Base-by-base conservation (phyloP, 2,113 vertebrate species). In the Dromiciops gliroides region DNA sequence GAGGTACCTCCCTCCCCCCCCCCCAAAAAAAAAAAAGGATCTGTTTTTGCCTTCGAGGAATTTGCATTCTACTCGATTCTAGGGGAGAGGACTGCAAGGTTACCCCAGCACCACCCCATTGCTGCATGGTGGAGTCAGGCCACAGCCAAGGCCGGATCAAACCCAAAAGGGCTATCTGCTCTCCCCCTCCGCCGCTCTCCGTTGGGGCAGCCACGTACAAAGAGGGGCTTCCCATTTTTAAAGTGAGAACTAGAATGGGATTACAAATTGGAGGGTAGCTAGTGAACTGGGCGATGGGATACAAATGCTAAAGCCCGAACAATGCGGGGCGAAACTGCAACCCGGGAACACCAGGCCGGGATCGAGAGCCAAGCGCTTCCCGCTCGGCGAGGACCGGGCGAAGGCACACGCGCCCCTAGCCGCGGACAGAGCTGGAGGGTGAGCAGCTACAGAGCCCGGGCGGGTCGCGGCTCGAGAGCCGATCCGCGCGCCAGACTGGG, bases 401-500 rank as follows among this genome's bases (percentile, higher is more conserved):
- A 19, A n/a, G 31, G 60, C 14, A n/a, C 22, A 6, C 60, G n/a
- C 37, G 60, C 60, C 60, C 14, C 51, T 24, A 8, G 47, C 22
- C 23, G 89, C 89, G 23, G 11, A 10, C 44, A 4, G 47, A 2
- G 44, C 22, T 8, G 14, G 47, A 23, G 91, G 53, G 26, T 10
- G 37, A 51, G 90, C 95, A 94, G 50, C 60, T 53, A 56, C 37
- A 44, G 56, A 89, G 24, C 23, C 50, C 5, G n/a, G 60, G 49
- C 1, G 10, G 16, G 51, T 37, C 28, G 4, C 7, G 53, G 89
- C 89, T 47, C 26, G 2, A 22, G 0, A 92, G 14, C 75, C 48
- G 25, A 83, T 0, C 88, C 50, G 12, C 8, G 0, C 51, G 48
- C 83, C n/a, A 6, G 0, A 8, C 53, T 19, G 0, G 0, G n/a